Evolutionary conservation across 2,113 vertebrate species (phyloP).

Genomic region (Xiphophorus maculatus): DNA sequence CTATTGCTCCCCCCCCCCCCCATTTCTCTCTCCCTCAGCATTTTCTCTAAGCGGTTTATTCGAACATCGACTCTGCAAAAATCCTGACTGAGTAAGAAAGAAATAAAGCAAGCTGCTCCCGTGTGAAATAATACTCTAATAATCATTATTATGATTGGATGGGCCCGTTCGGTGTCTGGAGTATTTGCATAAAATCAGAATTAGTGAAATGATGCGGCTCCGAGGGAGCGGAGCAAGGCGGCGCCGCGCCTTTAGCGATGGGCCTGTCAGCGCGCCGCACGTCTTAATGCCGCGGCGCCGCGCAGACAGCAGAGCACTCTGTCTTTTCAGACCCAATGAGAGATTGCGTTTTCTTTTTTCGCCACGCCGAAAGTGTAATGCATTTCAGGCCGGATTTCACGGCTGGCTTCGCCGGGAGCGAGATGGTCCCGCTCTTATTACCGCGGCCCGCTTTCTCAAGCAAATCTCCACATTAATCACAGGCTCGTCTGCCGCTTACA

Average conservation of each 20-base stretch:
- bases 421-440: constrained; percentile 90
- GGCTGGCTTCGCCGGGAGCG: constrained; percentile 88
- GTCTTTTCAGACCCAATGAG: constrained; percentile 90
- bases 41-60: background rate
- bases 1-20: background rate
- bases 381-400: constrained; percentile 94
- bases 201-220: constrained; percentile 86
- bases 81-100: background rate
- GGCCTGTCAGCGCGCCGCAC: constrained; percentile 85
- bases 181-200: constrained; percentile 95
- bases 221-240: constrained; percentile 46
- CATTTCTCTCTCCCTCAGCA: too few species aligned
- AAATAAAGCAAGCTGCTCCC: constrained; percentile 63
- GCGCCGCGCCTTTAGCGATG: constrained; percentile 74
- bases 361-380: constrained; percentile 90
- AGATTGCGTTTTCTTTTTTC: constrained; percentile 91
- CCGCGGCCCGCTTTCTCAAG: constrained; percentile 89
- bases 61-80: background rate
- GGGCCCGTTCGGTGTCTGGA: constrained; percentile 85
- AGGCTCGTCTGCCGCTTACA: constrained; percentile 81
- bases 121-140: constrained; percentile 91
- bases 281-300: constrained; percentile 89
- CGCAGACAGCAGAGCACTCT: constrained; percentile 75
- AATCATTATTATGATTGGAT: constrained; percentile 89
- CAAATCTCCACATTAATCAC: constrained; percentile 98